Percentiles rank a stretch among this genome's conserved stretches.
phyloP scores from a whole-genome alignment of 2,113 vertebrate genomes.

The Psephotus haematonotus region DNA sequence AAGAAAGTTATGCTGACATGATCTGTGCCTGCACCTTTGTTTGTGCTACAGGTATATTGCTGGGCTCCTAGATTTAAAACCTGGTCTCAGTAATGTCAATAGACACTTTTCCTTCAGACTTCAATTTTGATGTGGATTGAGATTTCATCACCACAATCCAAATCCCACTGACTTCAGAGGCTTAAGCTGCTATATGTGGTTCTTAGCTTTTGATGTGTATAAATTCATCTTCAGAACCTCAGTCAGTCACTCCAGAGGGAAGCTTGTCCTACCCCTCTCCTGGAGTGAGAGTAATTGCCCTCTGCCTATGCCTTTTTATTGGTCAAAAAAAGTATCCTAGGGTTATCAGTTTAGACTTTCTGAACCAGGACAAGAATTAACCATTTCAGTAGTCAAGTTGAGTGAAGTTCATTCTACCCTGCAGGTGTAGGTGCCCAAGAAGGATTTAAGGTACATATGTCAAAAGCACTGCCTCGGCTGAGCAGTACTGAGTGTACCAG shows the following conservation, averaged over 20 bases:
- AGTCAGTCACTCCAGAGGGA: neutral
- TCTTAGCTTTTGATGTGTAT: neutral
- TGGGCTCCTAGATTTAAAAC: neutral
- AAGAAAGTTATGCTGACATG: neutral
- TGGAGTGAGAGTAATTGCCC: neutral
- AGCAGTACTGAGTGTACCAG: neutral
- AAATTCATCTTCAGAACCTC: neutral
- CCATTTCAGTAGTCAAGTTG: neutral
- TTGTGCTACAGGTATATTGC: neutral
- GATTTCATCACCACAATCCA: neutral
- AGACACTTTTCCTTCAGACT: neutral
- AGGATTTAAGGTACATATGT: neutral
- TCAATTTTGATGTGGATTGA: neutral
- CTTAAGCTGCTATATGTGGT: neutral
- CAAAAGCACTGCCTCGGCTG: neutral
- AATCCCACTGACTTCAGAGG: neutral
- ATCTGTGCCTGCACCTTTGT: neutral
- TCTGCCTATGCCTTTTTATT: neutral
- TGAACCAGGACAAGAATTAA: neutral
- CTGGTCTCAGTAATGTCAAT: neutral
- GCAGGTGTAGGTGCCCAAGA: neutral
- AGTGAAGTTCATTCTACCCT: neutral
- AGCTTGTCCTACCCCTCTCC: neutral
- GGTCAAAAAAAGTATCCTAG: neutral
- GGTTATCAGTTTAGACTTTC: neutral